Base-by-base conservation (phyloP, 2,797 vertebrate species). In the Dallia pectoralis region DNA sequence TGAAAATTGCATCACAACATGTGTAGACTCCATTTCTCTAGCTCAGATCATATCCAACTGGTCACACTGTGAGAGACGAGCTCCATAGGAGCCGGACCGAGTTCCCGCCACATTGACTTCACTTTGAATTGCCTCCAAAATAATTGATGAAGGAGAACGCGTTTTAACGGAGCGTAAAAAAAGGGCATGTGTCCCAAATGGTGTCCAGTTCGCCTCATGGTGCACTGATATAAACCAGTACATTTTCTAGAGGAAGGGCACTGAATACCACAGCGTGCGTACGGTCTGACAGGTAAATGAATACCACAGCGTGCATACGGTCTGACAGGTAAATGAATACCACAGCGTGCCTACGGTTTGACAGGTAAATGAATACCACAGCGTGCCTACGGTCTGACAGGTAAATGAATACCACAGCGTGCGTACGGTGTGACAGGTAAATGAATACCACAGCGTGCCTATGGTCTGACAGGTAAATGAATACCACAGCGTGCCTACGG, bases 91-190 rank as follows among this genome's bases (percentile, higher is more conserved):
- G 49, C 1, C 40, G 12, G 40, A 44, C 40, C 40, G 40, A 44
- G 16, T n/a, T 66, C 64, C 30, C 29, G 15, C n/a, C 64, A 15
- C 48, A 51, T 51, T 51, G 48, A 18, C 36, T 19, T 33, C 63
- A 65, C 63, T 65, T 65, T 65, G 63, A 36, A 40, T 36, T n/a
- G 15, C 30, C 63, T 36, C 36, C 63, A 33, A 65, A 65, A 32
- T 33, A n/a, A n/a, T 36, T 65, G 30, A 65, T 65, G 63, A 65
- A 65, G 36, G 32, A 36, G 30, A 40, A 8, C 36, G 4, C 0
- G 7, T 61, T n/a, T 8, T 36, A 19, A 36, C 4, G 33, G 49
- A 22, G 18, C 19, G 49, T 51, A 18, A 19, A 18, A n/a, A 51
- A 5, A 51, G 18, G 8, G 40, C 2, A 8, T 44, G 40, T 1